A percentile compares a stretch with the other conserved stretches of the same genome.
Conservation (phyloP, 2,113 vertebrate species). For the Sinocyclocheilus rhinocerous region DNA sequence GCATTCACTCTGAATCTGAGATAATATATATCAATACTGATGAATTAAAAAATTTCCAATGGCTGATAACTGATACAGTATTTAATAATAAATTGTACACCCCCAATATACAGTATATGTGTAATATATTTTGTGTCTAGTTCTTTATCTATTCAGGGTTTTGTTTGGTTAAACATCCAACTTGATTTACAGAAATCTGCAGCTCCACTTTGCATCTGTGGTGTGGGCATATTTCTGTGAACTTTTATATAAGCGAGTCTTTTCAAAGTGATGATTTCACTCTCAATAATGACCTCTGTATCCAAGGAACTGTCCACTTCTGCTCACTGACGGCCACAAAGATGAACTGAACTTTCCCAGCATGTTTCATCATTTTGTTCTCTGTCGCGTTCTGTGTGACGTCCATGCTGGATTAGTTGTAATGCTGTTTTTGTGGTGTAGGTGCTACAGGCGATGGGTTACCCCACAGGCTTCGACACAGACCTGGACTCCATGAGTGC, state of each 20-base stretch:
- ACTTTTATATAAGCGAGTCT: conserved; percentile 7
- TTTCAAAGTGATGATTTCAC: not conserved
- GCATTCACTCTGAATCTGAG: not conserved
- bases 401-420: not conserved
- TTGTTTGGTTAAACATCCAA: not conserved
- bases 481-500: conserved; percentile 96
- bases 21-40: not conserved
- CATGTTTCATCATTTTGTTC: not conserved
- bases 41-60: too few species aligned
- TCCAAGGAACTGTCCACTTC: not conserved
- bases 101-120: not conserved
- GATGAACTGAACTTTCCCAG: not conserved
- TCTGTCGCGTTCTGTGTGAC: not conserved
- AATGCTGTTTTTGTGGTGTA: conserved; percentile 57
- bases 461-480: conserved; percentile 95
- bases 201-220: not conserved
- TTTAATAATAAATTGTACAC: not conserved
- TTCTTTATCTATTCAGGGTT: not conserved
- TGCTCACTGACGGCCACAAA: not conserved
- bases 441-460: conserved; percentile 98
- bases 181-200: not conserved
- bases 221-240: not conserved
- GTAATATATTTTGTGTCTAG: not conserved
- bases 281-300: not conserved
- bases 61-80: not conserved